These are phyloP conservation scores for Tholera decimalis DNA, from an alignment of 2,888 invertebrate species.

Conservation along the genomic window DNA sequence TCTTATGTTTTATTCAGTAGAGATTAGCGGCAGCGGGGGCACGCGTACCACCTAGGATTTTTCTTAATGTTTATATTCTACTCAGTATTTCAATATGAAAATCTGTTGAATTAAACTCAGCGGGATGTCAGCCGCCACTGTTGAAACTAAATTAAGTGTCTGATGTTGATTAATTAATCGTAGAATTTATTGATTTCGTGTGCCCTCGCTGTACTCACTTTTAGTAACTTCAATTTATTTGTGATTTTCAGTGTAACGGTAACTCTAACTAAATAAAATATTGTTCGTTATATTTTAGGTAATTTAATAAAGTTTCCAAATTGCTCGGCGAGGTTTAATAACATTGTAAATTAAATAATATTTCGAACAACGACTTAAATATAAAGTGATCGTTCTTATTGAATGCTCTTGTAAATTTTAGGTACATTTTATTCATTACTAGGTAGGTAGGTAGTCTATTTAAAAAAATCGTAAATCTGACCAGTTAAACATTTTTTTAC, in stretches of 20 bases:
- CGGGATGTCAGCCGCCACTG: slow-evolving; percentile 59
- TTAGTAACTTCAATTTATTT: slow-evolving; percentile 63
- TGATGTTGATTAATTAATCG: slow-evolving; percentile 79
- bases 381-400: slow-evolving; percentile 26
- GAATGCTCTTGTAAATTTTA: slow-evolving; percentile 6
- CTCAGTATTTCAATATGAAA: slow-evolving; percentile 76
- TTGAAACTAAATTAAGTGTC: slow-evolving; percentile 75
- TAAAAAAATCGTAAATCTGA: too few species aligned
- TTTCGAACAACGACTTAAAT: slow-evolving; percentile 24
- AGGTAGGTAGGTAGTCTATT: too few species aligned
- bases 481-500: too few species aligned
- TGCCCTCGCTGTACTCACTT: slow-evolving; percentile 59
- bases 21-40: slow-evolving; percentile 82
- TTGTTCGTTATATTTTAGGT: slow-evolving; percentile 54
- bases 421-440: neutral
- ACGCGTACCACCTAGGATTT: slow-evolving; percentile 80
- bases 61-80: slow-evolving; percentile 80
- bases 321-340: slow-evolving; percentile 34
- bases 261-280: slow-evolving; percentile 50
- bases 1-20: slow-evolving; percentile 90
- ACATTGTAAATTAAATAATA: slow-evolving; percentile 28
- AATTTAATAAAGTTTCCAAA: slow-evolving; percentile 53
- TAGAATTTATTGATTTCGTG: slow-evolving; percentile 74
- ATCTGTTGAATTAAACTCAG: slow-evolving; percentile 67
- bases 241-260: slow-evolving; percentile 48